A percentile compares a stretch with the other conserved stretches of the same genome.
Evolutionary conservation across 2,797 vertebrate species (phyloP).

Genomic region (Danio tinwini): DNA sequence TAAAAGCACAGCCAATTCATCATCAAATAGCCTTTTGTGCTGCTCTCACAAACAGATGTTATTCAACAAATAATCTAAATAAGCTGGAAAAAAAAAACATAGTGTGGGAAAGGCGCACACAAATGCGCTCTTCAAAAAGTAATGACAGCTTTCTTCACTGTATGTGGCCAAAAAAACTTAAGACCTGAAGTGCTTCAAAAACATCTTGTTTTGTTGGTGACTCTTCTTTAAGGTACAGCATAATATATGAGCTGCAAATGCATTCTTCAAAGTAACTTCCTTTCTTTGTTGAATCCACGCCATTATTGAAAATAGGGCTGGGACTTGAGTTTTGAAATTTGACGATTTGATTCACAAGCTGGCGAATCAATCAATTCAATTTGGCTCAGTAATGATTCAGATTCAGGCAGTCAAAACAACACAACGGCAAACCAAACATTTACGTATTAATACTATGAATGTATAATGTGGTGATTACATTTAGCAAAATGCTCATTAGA

Average conservation of each 20-base stretch:
- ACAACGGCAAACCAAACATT: no score
- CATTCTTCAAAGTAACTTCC: neutral
- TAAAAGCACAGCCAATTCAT: constrained; percentile 9
- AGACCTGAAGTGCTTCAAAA: neutral
- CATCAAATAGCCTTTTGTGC: constrained; percentile 1
- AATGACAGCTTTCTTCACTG: neutral
- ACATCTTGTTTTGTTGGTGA: neutral
- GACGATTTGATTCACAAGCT: no score
- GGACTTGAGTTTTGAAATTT: neutral
- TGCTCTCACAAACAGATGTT: neutral
- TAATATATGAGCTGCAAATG: neutral
- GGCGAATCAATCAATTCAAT: no score
- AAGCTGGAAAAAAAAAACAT: neutral
- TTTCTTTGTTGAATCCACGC: neutral
- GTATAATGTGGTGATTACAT: no score
- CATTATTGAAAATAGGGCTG: neutral
- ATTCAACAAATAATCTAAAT: neutral
- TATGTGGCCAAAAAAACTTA: neutral
- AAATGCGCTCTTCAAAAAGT: neutral
- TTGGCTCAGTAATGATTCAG: no score
- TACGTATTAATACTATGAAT: no score
- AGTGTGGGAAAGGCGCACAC: neutral
- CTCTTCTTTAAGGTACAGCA: neutral
- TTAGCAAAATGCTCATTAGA: no score
- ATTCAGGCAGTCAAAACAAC: no score